These are phyloP conservation scores for Chelon auratus DNA, from an alignment of 2,797 vertebrate species.

Conservation along the genomic window DNA sequence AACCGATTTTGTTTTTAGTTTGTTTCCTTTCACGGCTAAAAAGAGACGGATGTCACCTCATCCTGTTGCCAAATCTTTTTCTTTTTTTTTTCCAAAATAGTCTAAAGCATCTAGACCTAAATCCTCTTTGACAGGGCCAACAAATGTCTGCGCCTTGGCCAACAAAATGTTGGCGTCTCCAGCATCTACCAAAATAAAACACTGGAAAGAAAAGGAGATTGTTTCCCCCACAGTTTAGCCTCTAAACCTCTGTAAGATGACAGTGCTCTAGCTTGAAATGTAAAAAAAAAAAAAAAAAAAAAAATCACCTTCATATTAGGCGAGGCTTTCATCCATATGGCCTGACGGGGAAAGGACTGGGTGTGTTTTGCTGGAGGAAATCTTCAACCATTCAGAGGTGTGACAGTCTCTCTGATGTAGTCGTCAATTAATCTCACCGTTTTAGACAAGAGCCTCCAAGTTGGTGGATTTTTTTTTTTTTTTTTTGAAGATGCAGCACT, in stretches of 20 bases:
- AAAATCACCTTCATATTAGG: background rate
- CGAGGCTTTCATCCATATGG: background rate
- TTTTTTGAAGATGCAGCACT: constrained; percentile 61
- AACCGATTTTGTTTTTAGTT: no score
- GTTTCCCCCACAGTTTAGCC: background rate
- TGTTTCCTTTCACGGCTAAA: no score
- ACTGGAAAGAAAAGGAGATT: no score
- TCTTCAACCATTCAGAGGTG: constrained; percentile 30
- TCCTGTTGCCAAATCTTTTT: no score
- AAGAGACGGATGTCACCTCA: no score
- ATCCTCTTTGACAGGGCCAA: background rate
- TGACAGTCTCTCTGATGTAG: constrained; percentile 53
- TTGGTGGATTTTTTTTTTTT: constrained; percentile 41
- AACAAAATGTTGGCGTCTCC: background rate
- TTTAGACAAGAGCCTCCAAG: constrained; percentile 23
- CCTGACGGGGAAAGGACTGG: constrained; percentile 3
- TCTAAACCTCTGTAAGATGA: no score
- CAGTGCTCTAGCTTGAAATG: background rate
- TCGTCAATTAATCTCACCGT: constrained; percentile 35
- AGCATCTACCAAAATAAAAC: constrained; percentile 14
- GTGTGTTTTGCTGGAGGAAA: background rate
- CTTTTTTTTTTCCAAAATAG: no score
- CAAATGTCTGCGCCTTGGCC: background rate
- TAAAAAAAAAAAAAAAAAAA: background rate
- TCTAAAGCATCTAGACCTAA: background rate